Evolutionary conservation across 1,140 invertebrate species (phyloP).

Genomic region (Bombus confusus): DNA sequence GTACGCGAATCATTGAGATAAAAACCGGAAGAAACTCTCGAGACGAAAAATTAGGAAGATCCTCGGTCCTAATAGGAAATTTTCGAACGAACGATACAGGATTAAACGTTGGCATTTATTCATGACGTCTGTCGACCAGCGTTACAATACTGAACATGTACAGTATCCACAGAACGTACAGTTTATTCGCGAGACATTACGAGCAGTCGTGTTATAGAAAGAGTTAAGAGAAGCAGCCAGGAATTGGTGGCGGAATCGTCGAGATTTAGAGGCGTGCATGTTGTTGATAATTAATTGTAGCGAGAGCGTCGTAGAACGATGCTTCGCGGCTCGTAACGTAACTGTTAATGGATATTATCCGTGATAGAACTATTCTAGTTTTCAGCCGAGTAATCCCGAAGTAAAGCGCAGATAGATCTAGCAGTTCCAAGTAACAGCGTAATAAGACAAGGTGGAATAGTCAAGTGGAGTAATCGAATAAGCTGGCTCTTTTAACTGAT

Average conservation of each 20-base stretch:
- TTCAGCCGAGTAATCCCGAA: constrained; percentile 50
- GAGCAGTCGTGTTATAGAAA: constrained; percentile 30
- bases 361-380: constrained; percentile 53
- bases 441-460: constrained; percentile 51
- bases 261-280: constrained; percentile 41
- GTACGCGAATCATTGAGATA: no score
- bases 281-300: constrained; percentile 54
- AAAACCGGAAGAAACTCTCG: not conserved
- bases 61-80: not conserved
- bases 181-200: constrained; percentile 29
- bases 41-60: no score
- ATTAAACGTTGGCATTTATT: constrained; percentile 4
- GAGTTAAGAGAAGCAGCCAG: constrained; percentile 29
- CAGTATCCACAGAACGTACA: not conserved
- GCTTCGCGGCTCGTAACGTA: constrained; percentile 51
- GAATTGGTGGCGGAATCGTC: constrained; percentile 39
- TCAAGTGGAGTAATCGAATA: constrained; percentile 45
- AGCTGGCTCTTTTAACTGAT: constrained; percentile 25
- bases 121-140: not conserved
- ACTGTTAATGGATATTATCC: constrained; percentile 53
- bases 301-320: constrained; percentile 47
- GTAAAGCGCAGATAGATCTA: constrained; percentile 52
- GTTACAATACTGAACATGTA: not conserved
- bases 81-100: not conserved
- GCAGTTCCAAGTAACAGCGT: constrained; percentile 44